Conservation (phyloP, 2,888 invertebrate species). For the Pachydiplax longipennis region DNA sequence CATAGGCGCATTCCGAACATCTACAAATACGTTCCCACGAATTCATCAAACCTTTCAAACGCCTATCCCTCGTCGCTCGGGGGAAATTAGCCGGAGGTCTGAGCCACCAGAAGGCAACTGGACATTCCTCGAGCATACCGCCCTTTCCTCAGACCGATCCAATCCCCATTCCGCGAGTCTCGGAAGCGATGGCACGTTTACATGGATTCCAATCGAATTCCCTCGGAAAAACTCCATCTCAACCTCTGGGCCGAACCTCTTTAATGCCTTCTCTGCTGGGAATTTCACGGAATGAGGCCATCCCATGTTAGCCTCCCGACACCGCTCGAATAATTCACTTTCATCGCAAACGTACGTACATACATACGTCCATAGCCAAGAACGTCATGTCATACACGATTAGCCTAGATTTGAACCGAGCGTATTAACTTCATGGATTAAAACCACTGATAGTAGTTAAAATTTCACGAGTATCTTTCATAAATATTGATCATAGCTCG, state of each 20-base stretch:
- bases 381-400: too few species aligned
- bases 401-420: too few species aligned
- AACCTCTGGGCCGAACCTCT: not conserved
- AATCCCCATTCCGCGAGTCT: not conserved
- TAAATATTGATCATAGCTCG: too few species aligned
- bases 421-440: too few species aligned
- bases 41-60: not conserved
- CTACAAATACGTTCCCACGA: not conserved
- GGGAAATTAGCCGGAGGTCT: not conserved
- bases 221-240: not conserved
- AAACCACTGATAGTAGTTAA: too few species aligned
- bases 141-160: not conserved
- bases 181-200: not conserved
- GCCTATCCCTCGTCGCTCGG: not conserved
- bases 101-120: not conserved
- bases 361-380: too few species aligned
- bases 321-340: too few species aligned
- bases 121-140: not conserved
- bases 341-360: too few species aligned
- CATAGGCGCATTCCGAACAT: not conserved
- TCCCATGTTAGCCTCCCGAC: too few species aligned
- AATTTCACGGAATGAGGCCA: not conserved
- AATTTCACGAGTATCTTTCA: too few species aligned
- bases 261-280: not conserved
- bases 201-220: conserved; percentile 8